Evolutionary conservation across 2,113 vertebrate species (phyloP).

Genomic region (Clarias gariepinus): DNA sequence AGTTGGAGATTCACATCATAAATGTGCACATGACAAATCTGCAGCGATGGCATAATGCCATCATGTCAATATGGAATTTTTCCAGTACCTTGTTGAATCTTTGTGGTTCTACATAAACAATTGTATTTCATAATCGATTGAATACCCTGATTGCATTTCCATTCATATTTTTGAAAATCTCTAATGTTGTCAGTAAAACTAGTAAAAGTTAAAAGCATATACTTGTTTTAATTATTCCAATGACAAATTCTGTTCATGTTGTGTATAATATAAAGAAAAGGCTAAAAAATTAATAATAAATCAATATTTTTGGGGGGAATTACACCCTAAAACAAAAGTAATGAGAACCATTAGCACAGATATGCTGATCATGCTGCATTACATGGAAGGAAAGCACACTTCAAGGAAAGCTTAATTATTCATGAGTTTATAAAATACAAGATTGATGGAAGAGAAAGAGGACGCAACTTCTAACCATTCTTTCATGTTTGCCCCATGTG

Average conservation of each 20-base stretch:
- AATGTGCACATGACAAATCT: too few relatives aligned
- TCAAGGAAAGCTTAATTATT: neutral
- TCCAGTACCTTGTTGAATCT: too few relatives aligned
- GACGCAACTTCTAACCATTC: too few relatives aligned
- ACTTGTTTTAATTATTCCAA: neutral
- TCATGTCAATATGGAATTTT: too few relatives aligned
- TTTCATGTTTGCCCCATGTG: too few relatives aligned
- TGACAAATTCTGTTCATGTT: neutral
- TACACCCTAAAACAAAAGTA: neutral
- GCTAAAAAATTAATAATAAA: neutral
- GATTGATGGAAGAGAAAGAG: neutral
- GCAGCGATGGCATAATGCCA: too few relatives aligned
- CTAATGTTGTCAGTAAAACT: neutral
- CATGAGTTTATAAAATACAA: neutral
- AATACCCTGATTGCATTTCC: neutral
- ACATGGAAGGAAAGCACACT: neutral
- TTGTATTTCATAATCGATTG: too few relatives aligned
- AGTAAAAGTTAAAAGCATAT: neutral
- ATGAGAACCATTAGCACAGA: too few relatives aligned
- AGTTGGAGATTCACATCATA: too few relatives aligned
- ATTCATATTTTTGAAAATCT: neutral
- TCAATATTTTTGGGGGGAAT: neutral
- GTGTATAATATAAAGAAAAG: neutral
- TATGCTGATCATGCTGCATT: neutral
- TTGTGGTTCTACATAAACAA: too few relatives aligned